Percentiles rank a stretch among this genome's conserved stretches.
phyloP scores from a whole-genome alignment of 2,113 vertebrate species.

The Cygnus atratus region DNA sequence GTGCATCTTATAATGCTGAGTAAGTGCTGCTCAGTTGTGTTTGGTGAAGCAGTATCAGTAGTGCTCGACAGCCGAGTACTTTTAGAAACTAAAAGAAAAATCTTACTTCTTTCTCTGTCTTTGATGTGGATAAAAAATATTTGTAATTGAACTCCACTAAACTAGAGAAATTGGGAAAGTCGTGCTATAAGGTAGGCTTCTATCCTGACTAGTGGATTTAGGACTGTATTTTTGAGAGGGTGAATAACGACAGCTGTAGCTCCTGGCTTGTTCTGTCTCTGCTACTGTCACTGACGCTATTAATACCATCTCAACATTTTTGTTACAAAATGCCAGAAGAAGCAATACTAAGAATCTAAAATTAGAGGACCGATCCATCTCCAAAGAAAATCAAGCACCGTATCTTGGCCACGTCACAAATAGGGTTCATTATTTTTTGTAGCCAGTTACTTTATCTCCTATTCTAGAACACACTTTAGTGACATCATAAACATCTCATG shows the following conservation, averaged over 20 bases:
- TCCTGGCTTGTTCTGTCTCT: neutral
- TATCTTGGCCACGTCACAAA: neutral
- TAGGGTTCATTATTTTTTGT: neutral
- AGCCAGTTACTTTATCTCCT: neutral
- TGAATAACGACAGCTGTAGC: neutral
- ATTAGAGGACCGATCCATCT: neutral
- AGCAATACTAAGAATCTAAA: neutral
- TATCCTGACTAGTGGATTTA: neutral
- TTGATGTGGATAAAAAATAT: neutral
- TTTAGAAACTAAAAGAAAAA: conserved; percentile 35
- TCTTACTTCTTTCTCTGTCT: neutral
- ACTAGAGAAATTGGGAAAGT: neutral
- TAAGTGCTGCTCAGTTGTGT: conserved; percentile 58
- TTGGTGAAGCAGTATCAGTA: conserved; percentile 32
- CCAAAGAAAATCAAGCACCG: neutral
- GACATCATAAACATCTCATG: neutral
- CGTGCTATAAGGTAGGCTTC: neutral
- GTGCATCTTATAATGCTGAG: conserved; percentile 32
- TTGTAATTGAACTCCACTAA: neutral
- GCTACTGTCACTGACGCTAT: neutral
- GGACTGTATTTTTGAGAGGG: neutral
- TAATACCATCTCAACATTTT: neutral
- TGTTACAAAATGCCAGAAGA: neutral
- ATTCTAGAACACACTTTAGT: neutral
- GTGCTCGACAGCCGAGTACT: conserved; percentile 55